phyloP scores from a whole-genome alignment of 1,140 invertebrate genomes.

The Zaprionus africanus region DNA sequence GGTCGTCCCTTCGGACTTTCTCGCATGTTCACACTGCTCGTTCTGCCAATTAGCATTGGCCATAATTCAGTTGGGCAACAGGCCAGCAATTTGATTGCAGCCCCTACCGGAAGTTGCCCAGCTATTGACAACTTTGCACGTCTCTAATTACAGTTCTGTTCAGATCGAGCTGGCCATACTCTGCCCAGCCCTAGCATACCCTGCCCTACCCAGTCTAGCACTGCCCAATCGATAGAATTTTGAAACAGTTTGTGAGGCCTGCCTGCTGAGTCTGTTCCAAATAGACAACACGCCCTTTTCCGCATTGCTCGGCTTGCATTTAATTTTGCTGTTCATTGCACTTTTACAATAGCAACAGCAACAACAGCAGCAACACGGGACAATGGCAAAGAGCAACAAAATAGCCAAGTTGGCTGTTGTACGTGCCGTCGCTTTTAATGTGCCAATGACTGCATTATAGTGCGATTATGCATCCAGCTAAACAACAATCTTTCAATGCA shows the following conservation, averaged over 20 bases:
- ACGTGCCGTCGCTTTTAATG: conserved; percentile 61
- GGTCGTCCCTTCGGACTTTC: conserved; percentile 50
- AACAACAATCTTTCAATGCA: conserved; percentile 79
- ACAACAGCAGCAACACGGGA: conserved; percentile 34
- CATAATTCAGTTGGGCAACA: conserved; percentile 49
- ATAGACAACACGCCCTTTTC: conserved; percentile 75
- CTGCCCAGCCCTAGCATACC: not conserved
- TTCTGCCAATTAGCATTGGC: conserved; percentile 77
- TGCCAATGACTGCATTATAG: conserved; percentile 80
- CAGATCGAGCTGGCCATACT: conserved; percentile 18
- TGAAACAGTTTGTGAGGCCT: conserved; percentile 30
- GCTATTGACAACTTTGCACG: conserved; percentile 72
- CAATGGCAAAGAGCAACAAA: conserved; percentile 27
- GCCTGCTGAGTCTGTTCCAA: conserved; percentile 48
- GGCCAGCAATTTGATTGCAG: conserved; percentile 56
- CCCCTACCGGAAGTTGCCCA: conserved; percentile 61
- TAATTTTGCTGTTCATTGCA: conserved; percentile 79
- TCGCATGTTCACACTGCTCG: conserved; percentile 67
- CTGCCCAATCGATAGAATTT: conserved; percentile 44
- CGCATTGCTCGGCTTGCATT: conserved; percentile 76
- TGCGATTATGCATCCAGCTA: conserved; percentile 70
- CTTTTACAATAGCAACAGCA: conserved; percentile 68
- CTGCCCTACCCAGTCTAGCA: conserved; percentile 6
- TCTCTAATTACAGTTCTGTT: conserved; percentile 57
- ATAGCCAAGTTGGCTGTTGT: conserved; percentile 49